Conservation (phyloP, 2,113 vertebrate genomes). For the Saguinus midas region DNA sequence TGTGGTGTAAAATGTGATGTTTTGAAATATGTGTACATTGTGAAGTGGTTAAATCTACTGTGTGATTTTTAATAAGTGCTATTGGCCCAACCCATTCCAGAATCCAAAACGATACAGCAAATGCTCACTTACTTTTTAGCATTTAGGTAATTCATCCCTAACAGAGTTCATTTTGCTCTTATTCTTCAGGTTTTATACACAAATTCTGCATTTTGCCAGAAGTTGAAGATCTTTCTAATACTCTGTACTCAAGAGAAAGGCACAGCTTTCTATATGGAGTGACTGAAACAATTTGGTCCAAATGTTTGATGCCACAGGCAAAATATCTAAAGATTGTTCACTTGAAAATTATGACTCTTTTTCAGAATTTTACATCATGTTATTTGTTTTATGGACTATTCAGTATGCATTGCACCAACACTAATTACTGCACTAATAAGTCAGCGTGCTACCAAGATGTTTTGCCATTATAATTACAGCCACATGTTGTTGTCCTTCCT, state of each 20-base stretch:
- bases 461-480: conserved; percentile 84
- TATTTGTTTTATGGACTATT: conserved; percentile 83
- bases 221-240: conserved; percentile 48
- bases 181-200: conserved; percentile 47
- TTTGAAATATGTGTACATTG: not conserved
- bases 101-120: not conserved
- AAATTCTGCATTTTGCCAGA: conserved; percentile 51
- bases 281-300: conserved; percentile 45
- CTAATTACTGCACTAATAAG: conserved; percentile 83
- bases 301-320: conserved; percentile 54
- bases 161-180: conserved; percentile 53
- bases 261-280: not conserved
- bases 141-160: conserved; percentile 51
- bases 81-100: not conserved
- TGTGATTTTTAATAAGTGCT: conserved; percentile 24
- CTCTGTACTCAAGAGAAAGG: not conserved
- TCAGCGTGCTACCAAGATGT: conserved; percentile 81
- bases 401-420: conserved; percentile 82
- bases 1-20: not conserved
- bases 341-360: conserved; percentile 71
- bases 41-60: not conserved
- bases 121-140: not conserved
- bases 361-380: conserved; percentile 60
- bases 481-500: conserved; percentile 85
- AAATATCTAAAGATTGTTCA: conserved; percentile 67